Conservation (phyloP, 2,888 invertebrate species). For the Cephonodes hylas region DNA sequence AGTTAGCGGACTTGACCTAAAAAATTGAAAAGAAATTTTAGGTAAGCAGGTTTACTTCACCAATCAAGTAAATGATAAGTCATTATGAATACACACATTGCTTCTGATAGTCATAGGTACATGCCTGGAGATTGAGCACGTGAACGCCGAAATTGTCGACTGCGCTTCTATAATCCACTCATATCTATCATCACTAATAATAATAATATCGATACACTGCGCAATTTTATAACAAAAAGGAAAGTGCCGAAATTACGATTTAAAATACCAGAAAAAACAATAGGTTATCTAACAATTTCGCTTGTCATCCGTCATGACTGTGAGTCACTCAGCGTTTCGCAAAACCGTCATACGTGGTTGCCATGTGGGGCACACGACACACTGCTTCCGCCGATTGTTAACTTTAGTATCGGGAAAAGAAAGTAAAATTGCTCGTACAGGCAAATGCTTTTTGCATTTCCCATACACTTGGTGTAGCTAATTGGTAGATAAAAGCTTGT, state of each 20-base stretch:
- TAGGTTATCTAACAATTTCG: neutral
- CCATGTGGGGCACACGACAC: conserved; percentile 46
- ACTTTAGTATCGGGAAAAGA: conserved; percentile 17
- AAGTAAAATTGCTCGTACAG: conserved; percentile 18
- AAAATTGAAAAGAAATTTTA: too few species aligned
- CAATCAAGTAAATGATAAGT: neutral
- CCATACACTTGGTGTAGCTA: conserved; percentile 15
- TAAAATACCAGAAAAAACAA: neutral
- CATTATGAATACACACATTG: neutral
- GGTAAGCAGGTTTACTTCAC: too few species aligned
- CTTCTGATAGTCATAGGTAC: too few species aligned
- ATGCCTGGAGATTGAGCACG: too few species aligned
- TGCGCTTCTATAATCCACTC: neutral
- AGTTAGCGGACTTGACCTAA: too few species aligned
- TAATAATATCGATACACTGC: neutral
- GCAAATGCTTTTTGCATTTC: conserved; percentile 20
- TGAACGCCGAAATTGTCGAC: too few species aligned
- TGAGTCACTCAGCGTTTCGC: conserved; percentile 38
- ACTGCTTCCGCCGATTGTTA: conserved; percentile 57
- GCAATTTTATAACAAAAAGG: neutral
- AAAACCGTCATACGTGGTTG: conserved; percentile 54
- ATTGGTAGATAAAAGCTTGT: conserved; percentile 20
- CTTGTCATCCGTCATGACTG: neutral
- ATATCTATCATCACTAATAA: neutral
- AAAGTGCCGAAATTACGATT: neutral